Evolutionary conservation across 2,797 vertebrate genomes (phyloP).

Genomic region (Setipinna tenuifilis): DNA sequence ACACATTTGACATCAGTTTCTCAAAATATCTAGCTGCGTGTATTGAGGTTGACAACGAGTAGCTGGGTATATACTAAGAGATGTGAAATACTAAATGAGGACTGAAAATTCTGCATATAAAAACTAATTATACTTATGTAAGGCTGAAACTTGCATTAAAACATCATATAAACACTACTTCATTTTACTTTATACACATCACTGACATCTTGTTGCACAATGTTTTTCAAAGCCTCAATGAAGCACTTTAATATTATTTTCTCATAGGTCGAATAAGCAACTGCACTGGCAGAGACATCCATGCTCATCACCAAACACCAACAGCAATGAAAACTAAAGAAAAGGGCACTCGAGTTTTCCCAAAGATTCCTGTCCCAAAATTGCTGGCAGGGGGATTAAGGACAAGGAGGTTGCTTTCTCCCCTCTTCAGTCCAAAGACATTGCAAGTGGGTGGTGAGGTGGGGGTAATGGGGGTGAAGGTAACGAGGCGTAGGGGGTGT

Average conservation of each 20-base stretch:
- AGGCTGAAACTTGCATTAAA: neutral
- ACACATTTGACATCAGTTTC: neutral
- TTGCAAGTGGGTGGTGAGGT: neutral
- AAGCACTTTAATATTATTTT: neutral
- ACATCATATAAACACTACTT: neutral
- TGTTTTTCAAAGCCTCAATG: neutral
- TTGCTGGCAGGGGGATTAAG: neutral
- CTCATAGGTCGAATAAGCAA: neutral
- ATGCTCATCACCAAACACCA: neutral
- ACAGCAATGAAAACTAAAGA: neutral
- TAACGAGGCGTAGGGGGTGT: too few relatives aligned
- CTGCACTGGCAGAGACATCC: neutral
- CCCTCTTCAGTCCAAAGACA: conserved; percentile 3
- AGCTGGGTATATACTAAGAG: too few relatives aligned
- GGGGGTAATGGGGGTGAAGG: neutral
- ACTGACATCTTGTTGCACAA: neutral
- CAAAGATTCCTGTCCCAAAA: neutral
- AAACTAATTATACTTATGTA: neutral
- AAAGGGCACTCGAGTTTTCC: neutral
- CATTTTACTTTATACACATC: neutral
- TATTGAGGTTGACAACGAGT: too few relatives aligned
- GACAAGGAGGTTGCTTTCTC: neutral
- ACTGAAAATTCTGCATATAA: neutral
- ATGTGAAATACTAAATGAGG: neutral
- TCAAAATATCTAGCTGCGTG: too few relatives aligned